phyloP scores from a whole-genome alignment of 2,888 invertebrate genomes.

The Pheosia gnoma region DNA sequence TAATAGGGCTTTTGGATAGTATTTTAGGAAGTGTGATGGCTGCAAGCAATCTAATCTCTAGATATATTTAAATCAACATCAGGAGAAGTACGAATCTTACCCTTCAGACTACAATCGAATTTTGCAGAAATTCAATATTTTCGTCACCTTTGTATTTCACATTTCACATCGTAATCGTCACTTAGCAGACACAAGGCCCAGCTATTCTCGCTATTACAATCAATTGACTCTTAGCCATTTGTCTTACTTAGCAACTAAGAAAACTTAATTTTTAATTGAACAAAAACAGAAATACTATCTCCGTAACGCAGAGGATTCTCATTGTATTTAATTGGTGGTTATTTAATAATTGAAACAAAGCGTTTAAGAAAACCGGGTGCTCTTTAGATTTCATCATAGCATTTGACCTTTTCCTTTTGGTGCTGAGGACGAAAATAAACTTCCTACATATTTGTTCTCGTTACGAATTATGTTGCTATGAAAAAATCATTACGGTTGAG shows the following conservation, averaged over 20 bases:
- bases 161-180: too few relatives aligned
- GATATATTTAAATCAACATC: too few relatives aligned
- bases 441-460: slow-evolving; percentile 23
- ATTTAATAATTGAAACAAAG: slow-evolving; percentile 32
- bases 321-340: slow-evolving; percentile 37
- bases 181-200: too few relatives aligned
- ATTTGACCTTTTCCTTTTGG: slow-evolving; percentile 33
- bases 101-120: too few relatives aligned
- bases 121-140: too few relatives aligned
- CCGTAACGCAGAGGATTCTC: slow-evolving; percentile 9
- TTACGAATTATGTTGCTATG: slow-evolving; percentile 3
- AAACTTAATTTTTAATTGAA: slow-evolving; percentile 19
- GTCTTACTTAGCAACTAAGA: not conserved
- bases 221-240: not conserved
- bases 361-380: slow-evolving; percentile 20
- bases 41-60: not conserved
- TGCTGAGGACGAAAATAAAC: slow-evolving; percentile 22
- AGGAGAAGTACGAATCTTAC: too few relatives aligned
- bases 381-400: slow-evolving; percentile 26
- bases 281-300: slow-evolving; percentile 11
- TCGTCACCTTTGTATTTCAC: too few relatives aligned
- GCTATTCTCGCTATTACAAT: not conserved
- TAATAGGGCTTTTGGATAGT: not conserved
- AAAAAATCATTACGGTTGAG: not conserved
- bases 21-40: not conserved